Conservation (phyloP, 2,888 invertebrate species). For the Ophraella communa region DNA sequence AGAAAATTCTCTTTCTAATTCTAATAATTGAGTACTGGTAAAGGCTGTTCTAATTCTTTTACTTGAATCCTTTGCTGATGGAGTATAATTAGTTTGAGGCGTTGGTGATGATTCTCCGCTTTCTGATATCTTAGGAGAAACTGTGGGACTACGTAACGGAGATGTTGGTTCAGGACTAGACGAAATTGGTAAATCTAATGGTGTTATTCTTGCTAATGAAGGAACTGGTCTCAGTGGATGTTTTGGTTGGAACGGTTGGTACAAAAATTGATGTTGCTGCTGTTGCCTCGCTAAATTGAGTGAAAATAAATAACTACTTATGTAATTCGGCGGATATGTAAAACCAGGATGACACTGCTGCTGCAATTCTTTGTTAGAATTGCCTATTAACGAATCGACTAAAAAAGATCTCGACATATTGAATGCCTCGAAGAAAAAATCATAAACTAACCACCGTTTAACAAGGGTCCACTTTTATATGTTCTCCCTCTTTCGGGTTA, state of each 20-base stretch:
- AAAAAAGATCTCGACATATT: constrained; percentile 83
- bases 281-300: constrained; percentile 68
- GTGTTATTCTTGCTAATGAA: constrained; percentile 45
- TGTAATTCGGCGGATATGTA: constrained; percentile 70
- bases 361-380: constrained; percentile 63
- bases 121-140: constrained; percentile 43
- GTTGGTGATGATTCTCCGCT: constrained; percentile 67
- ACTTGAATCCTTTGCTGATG: constrained; percentile 69
- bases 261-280: constrained; percentile 50
- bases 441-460: constrained; percentile 3
- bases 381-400: constrained; percentile 80
- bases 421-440: constrained; percentile 32
- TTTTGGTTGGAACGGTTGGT: constrained; percentile 46
- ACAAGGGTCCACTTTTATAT: constrained; percentile 46
- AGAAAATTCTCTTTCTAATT: constrained; percentile 88
- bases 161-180: constrained; percentile 12
- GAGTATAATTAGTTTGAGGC: constrained; percentile 60
- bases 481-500: constrained; percentile 49
- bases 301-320: constrained; percentile 70
- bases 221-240: constrained; percentile 49
- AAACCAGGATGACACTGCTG: constrained; percentile 63
- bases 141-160: constrained; percentile 33
- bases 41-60: constrained; percentile 93
- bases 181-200: constrained; percentile 9
- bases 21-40: constrained; percentile 86